phyloP scores from a whole-genome alignment of 2,888 invertebrate species.

The Drosophila yooni region DNA sequence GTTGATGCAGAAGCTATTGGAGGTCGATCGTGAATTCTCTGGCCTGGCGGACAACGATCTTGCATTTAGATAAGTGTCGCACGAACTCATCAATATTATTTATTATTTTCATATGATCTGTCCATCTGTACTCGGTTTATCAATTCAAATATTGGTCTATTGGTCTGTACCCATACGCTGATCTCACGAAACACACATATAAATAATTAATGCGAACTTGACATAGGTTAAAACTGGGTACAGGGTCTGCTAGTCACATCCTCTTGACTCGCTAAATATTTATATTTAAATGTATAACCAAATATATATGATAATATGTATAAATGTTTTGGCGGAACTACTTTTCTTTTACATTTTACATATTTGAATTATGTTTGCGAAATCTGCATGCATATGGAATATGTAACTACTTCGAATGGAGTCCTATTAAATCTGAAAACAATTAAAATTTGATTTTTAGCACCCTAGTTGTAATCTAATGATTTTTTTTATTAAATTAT shows the following conservation, averaged over 20 bases:
- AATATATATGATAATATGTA: not conserved
- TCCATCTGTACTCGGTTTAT: not conserved
- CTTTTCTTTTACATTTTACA: not conserved
- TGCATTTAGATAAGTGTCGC: not conserved
- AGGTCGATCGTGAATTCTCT: conserved; percentile 2
- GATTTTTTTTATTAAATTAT: not conserved
- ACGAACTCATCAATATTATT: not conserved
- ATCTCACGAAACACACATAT: not conserved
- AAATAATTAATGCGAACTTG: not conserved
- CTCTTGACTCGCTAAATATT: no score
- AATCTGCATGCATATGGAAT: not conserved
- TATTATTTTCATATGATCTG: not conserved
- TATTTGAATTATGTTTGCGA: not conserved
- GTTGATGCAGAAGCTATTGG: conserved; percentile 19
- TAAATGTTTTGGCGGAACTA: not conserved
- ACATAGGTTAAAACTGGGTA: not conserved
- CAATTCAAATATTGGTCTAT: not conserved
- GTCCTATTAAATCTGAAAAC: not conserved
- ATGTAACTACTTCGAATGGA: not conserved
- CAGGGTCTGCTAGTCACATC: not conserved
- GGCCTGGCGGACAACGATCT: conserved; percentile 29
- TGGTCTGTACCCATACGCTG: not conserved
- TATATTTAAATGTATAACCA: no score
- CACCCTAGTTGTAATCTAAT: no score
- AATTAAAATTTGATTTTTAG: not conserved